Base-by-base conservation (phyloP, 2,113 vertebrate genomes). In the Nannospalax galili region DNA sequence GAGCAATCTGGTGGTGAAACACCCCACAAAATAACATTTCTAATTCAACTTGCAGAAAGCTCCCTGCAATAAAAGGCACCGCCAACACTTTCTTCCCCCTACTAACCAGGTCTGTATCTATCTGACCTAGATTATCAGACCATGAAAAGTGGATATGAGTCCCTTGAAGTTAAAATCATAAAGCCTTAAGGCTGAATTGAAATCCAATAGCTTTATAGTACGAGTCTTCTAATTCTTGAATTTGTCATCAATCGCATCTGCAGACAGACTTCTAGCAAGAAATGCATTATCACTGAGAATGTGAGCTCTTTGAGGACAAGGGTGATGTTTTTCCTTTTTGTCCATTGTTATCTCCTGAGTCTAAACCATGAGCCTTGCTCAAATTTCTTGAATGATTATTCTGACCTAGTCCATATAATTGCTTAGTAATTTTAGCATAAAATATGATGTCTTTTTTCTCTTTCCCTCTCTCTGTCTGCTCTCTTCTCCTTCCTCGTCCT, bases 71-170 rank as follows among this genome's bases (percentile, higher is more conserved):
- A 94, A 97, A 97, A 95, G 86, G 95, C 11, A 81, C n/a, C 9
- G 67, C 78, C 22, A 92, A 5, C 7, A 78, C 14, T 17, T 11
- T 28, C 70, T 72, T 40, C 15, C 17, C 4, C 28, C 4, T 24
- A 1, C 79, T 90, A 81, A 87, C 72, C 62, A 87, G 84, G 48
- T 64, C 77, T 79, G 1, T 79, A 42, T 95, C 81, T 95, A 11
- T 45, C 78, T 96, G 96, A 96, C 93, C 97, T 95, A 96, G 87
- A 97, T 97, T 93, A 95, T 92, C 70, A 82, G 84, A 96, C 91
- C 87, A 65, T 92, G 69, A 93, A 84, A 94, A 94, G 92, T 88
- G 28, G 56, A 58, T 84, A 64, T 65, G 80, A 89, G n/a, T 78
- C 67, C 52, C 73, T 93, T 81, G 56, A 96, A 92, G 84, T 70